phyloP scores from a whole-genome alignment of 2,888 invertebrate genomes.

The Stegophylla sp. region DNA sequence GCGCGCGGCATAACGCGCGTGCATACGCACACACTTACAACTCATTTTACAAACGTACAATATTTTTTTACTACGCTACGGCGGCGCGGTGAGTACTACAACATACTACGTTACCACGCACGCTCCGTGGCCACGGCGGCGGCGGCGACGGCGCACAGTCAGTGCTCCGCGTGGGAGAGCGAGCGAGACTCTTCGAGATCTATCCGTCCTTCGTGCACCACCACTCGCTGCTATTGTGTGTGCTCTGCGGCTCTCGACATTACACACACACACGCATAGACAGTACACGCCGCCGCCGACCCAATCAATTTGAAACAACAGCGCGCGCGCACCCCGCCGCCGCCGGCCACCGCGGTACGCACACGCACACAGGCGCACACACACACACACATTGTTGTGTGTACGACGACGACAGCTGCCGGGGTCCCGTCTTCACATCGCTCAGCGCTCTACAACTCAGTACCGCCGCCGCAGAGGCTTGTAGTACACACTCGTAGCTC shows the following conservation, averaged over 20 bases:
- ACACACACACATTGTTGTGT: neutral
- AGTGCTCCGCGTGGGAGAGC: conserved; percentile 8
- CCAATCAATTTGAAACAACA: conserved; percentile 58
- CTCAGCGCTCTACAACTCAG: neutral
- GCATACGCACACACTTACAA: too few species aligned
- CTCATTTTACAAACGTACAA: conserved; percentile 9
- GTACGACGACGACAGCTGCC: neutral
- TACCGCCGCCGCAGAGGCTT: conserved; percentile 24
- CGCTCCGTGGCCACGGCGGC: neutral
- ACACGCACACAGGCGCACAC: neutral
- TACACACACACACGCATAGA: too few species aligned
- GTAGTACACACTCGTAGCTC: neutral
- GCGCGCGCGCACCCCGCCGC: conserved; percentile 7
- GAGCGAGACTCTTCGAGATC: conserved; percentile 36
- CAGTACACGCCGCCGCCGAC: conserved; percentile 27
- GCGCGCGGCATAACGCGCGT: neutral
- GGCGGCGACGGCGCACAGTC: neutral
- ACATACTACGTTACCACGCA: conserved; percentile 2
- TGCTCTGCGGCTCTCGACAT: neutral
- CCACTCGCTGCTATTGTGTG: conserved; percentile 11
- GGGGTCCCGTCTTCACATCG: conserved; percentile 7
- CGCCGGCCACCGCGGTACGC: neutral
- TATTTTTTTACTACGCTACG: neutral
- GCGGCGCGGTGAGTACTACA: neutral
- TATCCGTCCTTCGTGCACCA: conserved; percentile 31